Evolutionary conservation across 2,113 vertebrate species (phyloP), one percentile per base, ranked within the genome.

Genomic region (Oxyruncus cristatus): DNA sequence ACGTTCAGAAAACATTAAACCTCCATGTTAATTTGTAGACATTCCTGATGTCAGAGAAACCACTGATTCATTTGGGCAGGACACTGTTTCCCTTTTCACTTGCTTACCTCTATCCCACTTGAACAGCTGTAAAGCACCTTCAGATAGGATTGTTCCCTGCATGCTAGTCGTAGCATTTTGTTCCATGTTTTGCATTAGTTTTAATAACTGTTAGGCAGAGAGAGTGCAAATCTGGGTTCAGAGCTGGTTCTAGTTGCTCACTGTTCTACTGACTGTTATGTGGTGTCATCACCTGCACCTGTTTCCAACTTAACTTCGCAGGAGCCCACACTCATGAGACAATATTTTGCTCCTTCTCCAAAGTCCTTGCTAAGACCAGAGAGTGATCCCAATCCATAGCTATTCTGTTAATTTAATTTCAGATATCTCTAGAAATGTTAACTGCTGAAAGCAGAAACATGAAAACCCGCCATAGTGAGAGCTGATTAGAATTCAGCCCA

Each of bases 401-500:
- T 27, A 24, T 91, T 63, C 41, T 33, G 27, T 67, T 87, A 3
- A 3, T 91, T 93, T 95, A 13, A 6, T 88, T 92, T 79, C 52
- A 58, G 41, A 5, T 73, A 16, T 50, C 91, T 83, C 62, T 71
- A 33, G 95, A 94, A 94, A 73, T 32, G 67, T 92, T 97, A 96
- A 95, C 65, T 74, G 75, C 84, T 92, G 84, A 90, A 81, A 93
- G 78, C 71, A 92, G 85, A 89, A 93, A 84, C 53, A 30, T 46
- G 88, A 95, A 91, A 92, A 76, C 68, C 37, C 33, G 27, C 88
- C 73, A 16, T 2, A 71, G 50, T n/a, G 74, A 91, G 75, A 92
- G 88, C 88, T 95, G 78, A 92, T 97, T 97, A 92, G 92, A 96
- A 97, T 97, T 95, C 94, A 96, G 74, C 50, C 90, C 85, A 80